Percentiles rank a stretch among this genome's conserved stretches.
phyloP scores from a whole-genome alignment of 2,888 invertebrate genomes.

The Reticulitermes lucifugus region DNA sequence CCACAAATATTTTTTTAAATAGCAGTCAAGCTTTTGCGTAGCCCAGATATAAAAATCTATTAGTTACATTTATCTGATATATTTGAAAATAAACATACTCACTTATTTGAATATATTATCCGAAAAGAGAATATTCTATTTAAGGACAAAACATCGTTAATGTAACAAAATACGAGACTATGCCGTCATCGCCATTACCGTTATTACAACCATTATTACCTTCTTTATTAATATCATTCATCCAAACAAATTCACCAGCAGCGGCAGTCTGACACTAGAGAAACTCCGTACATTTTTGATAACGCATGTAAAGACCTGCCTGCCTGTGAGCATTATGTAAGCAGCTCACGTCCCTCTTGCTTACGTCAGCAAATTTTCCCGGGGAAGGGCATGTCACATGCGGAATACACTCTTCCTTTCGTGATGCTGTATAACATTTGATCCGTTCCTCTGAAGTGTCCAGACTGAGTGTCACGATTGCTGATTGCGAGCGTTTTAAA shows the following conservation, averaged over 20 bases:
- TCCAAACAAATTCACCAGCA: not conserved
- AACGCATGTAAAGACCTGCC: not conserved
- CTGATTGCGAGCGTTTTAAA: not conserved
- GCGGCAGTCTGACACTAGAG: not conserved
- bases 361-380: not conserved
- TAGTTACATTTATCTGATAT: no score
- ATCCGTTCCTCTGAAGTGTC: not conserved
- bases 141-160: no score
- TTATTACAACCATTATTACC: not conserved
- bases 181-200: not conserved
- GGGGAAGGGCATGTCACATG: conserved; percentile 3
- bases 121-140: no score
- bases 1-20: no score
- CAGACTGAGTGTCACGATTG: not conserved
- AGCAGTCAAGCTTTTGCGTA: no score
- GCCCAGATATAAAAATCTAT: no score
- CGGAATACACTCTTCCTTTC: not conserved
- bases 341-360: not conserved
- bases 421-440: not conserved
- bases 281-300: not conserved
- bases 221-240: not conserved
- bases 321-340: not conserved
- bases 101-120: no score
- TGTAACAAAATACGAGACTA: no score
- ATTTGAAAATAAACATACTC: no score